Evolutionary conservation across 2,888 invertebrate genomes (phyloP).

Genomic region (Reticulitermes lucifugus): DNA sequence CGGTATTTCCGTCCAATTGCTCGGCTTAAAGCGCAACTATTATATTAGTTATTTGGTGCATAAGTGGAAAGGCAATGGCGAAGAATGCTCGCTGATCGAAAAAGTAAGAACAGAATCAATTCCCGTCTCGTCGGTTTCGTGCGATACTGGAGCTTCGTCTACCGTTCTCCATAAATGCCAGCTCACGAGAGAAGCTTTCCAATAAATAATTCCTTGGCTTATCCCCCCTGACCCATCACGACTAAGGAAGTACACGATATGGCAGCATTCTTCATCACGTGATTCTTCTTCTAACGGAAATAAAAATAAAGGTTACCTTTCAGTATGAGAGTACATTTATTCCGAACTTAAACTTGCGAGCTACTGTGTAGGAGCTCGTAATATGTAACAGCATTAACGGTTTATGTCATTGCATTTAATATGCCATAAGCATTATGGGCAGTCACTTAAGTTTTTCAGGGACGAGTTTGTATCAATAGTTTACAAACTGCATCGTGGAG

Average conservation of each 20-base stretch:
- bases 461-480: no score
- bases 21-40: background rate
- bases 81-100: background rate
- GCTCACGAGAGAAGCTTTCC: slow-evolving; percentile 17
- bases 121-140: slow-evolving; percentile 11
- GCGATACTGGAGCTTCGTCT: slow-evolving; percentile 1
- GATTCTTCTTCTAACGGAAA: background rate
- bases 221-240: slow-evolving; percentile 35
- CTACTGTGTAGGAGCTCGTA: no score
- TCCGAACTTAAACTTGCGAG: no score
- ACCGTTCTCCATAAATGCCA: slow-evolving; percentile 16
- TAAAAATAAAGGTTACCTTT: background rate
- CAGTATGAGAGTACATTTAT: background rate
- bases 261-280: slow-evolving; percentile 13
- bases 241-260: slow-evolving; percentile 31
- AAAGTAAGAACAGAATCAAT: slow-evolving; percentile 18
- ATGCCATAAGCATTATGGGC: no score
- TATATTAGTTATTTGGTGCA: background rate
- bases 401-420: no score
- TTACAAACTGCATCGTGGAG: no score
- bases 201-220: slow-evolving; percentile 34
- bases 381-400: no score
- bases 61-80: background rate
- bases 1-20: background rate
- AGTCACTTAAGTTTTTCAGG: no score